Base-by-base conservation (phyloP, 1,140 invertebrate genomes). In the Papilio machaon region DNA sequence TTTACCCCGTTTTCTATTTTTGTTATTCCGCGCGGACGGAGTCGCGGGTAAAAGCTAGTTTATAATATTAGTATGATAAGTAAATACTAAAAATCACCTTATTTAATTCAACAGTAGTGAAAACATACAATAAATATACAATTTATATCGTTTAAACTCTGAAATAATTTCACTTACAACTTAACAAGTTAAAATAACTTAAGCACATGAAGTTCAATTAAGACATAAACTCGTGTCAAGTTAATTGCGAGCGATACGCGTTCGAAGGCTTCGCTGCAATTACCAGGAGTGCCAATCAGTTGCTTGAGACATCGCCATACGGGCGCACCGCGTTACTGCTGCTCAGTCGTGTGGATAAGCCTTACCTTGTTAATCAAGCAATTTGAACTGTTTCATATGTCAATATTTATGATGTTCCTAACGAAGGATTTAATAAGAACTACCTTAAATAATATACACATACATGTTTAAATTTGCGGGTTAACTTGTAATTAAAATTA, bases 161-260 rank as follows among this genome's bases (percentile, higher is more conserved):
- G 15, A 17, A 54, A 58, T 58, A n/a, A 19, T 52, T 52, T 52
- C 7, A 17, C 5, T 7, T 17, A n/a, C 30, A 70, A 38, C 64
- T 70, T 70, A 70, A n/a, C 30, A 70, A 38, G 30, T 70, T 70
- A 70, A 70, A 70, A 70, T 70, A 70, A 70, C 30, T 70, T 70
- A 70, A 67, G 64, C 13, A 70, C 30, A 70, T 70, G 30, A 70
- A 64, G 23, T 30, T 35, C 64, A 70, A 35, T 70, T 70, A 70
- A 35, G 64, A 64, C 3, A 70, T 70, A 70, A 70, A 70, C 64
- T 30, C 64, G 30, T 70, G 64, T 70, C 30, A 70, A 70, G 30
- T 70, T 70, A 70, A 70, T 70, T 70, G 64, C 64, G 64, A 64
- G 60, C 8, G 60, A 64, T 64, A 30, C 64, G 23, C 4, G 19